Percentiles rank a stretch among this genome's conserved stretches.
Conservation (phyloP, 2,113 vertebrate genomes). For the Capreolus pygargus region DNA sequence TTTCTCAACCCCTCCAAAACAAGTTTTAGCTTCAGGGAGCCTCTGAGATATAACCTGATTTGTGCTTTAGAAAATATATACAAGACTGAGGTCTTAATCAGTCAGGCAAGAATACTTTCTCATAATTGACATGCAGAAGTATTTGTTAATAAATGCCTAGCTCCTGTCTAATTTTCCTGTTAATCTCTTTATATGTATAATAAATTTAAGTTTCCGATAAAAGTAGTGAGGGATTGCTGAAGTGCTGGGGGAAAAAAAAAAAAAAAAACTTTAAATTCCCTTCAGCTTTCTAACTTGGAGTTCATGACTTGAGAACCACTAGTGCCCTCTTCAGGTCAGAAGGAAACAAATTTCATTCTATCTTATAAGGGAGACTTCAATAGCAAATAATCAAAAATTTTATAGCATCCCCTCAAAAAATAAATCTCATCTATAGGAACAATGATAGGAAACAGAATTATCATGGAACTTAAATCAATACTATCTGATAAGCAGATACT, state of each 20-base stretch:
- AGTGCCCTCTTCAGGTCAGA: conserved; percentile 67
- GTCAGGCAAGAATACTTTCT: neutral
- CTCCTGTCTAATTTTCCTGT: neutral
- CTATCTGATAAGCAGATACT: neutral
- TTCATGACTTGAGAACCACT: conserved; percentile 16
- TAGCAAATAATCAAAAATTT: neutral
- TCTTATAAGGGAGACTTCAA: neutral
- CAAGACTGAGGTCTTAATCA: conserved; percentile 18
- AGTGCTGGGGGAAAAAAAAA: neutral
- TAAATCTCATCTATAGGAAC: neutral
- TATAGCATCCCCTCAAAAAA: neutral
- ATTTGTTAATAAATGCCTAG: conserved; percentile 31
- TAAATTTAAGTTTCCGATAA: conserved; percentile 41
- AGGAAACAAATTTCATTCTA: neutral
- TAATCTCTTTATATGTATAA: conserved; percentile 38
- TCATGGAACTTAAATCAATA: neutral
- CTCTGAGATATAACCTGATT: conserved; percentile 36
- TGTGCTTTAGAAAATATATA: neutral
- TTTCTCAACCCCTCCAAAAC: neutral
- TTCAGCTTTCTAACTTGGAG: neutral
- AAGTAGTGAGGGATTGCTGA: neutral
- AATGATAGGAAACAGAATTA: neutral
- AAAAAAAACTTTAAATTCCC: neutral
- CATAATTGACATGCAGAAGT: conserved; percentile 5
- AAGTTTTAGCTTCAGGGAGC: neutral